Base-by-base conservation (phyloP, 2,888 invertebrate species). In the Hirtodrosophila confusa region DNA sequence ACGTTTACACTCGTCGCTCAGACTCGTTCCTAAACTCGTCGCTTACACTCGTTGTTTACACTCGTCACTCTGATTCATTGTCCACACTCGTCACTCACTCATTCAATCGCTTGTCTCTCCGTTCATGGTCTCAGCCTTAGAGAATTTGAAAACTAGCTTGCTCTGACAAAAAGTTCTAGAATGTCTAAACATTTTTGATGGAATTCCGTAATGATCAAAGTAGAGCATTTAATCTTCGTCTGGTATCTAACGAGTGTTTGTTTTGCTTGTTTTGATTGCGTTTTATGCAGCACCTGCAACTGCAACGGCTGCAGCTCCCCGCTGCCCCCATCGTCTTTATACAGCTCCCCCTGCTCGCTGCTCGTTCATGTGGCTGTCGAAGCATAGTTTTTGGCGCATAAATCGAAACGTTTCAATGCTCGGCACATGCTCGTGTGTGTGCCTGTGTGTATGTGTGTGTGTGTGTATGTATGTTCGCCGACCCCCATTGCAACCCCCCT, bases 321-420 rank as follows among this genome's bases (percentile, higher is more conserved):
- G 7, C 10, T 9, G 24, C 3, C 5, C 6, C 40, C 36, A 37
- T 11, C 50, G 29, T 45, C 50, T 68, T 60, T 43, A 54, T 53
- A 51, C 58, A 37, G n/a, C 61, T 66, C 51, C 50, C 50, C 50
- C 56, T 58, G 56, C n/a, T 48, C 17, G 33, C 50, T 54, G 87
- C 86, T 85, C 73, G 84, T 86, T 84, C 75, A 86, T 80, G 88
- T 86, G 88, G 83, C 84, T 88, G 89, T 83, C 85, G 88, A 83
- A 86, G 89, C 82, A 89, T 84, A 88, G 86, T 88, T 90, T 89
- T 90, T 89, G 90, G 89, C 89, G 86, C 88, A 89, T 79, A 88
- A 89, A 82, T 84, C 88, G 80, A 75, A 83, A 69, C 85, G 86
- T 86, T 74, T 87, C 86, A 87, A 88, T 86, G 79, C 82, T 78